Conservation (phyloP, 2,113 vertebrate genomes). For the Lepisosteus osseus region DNA sequence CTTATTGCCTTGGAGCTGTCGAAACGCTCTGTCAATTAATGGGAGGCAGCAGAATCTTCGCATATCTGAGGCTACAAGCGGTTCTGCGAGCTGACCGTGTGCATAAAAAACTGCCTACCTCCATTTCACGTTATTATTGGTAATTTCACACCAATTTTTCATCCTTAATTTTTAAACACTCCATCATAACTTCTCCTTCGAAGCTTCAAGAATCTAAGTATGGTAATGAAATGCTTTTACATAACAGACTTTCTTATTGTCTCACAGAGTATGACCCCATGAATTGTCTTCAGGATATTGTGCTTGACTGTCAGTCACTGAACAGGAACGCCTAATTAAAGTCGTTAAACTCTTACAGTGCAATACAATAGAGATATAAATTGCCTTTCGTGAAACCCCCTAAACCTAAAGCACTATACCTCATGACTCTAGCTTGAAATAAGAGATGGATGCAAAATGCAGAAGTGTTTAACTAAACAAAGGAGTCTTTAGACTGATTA, state of each 20-base stretch:
- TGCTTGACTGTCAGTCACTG: slow-evolving; percentile 53
- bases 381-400: slow-evolving; percentile 52
- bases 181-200: background rate
- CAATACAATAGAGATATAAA: slow-evolving; percentile 56
- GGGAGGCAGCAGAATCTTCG: slow-evolving; percentile 23
- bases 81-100: slow-evolving; percentile 29
- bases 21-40: slow-evolving; percentile 38
- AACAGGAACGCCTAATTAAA: slow-evolving; percentile 60
- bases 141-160: background rate
- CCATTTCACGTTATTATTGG: background rate
- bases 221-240: slow-evolving; percentile 41
- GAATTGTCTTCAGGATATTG: slow-evolving; percentile 53
- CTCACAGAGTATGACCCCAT: slow-evolving; percentile 46
- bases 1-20: slow-evolving; percentile 36
- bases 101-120: background rate
- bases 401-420: slow-evolving; percentile 45
- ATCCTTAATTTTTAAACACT: background rate
- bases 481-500: slow-evolving; percentile 46
- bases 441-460: slow-evolving; percentile 62
- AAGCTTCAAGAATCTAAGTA: slow-evolving; percentile 16
- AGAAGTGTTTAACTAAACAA: slow-evolving; percentile 61
- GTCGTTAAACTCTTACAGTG: slow-evolving; percentile 51
- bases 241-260: slow-evolving; percentile 32
- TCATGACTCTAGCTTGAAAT: slow-evolving; percentile 50
- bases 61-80: slow-evolving; percentile 28